These are phyloP conservation scores for Centrocercus urophasianus DNA, from an alignment of 2,113 vertebrate genomes.

Conservation along the genomic window DNA sequence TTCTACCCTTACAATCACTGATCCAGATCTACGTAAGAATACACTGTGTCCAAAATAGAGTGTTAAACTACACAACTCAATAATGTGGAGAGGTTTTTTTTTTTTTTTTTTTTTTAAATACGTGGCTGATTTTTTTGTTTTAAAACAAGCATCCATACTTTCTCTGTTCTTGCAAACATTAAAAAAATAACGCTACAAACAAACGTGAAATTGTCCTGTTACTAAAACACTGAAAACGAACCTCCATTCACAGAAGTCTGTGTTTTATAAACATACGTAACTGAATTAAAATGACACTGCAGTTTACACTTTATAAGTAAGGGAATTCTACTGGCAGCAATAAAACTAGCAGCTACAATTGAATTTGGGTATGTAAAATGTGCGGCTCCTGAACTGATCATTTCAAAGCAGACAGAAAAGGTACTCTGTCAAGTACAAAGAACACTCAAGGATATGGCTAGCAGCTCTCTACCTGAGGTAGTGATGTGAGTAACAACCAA, in stretches of 20 bases:
- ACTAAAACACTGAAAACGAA: neutral
- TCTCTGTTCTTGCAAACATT: neutral
- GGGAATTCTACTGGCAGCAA: neutral
- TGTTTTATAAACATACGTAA: neutral
- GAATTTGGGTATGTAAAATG: neutral
- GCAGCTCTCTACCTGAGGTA: neutral
- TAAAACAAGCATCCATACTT: neutral
- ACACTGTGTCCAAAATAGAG: fast-evolving
- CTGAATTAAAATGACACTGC: neutral
- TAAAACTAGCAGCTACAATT: neutral
- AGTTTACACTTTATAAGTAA: neutral
- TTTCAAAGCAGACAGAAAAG: neutral
- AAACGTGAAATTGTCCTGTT: neutral
- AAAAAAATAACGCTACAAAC: neutral
- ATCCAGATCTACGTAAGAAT: neutral
- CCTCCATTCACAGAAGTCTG: neutral
- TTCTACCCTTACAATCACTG: neutral
- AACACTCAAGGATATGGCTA: neutral
- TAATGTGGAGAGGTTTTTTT: neutral
- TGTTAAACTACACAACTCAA: neutral
- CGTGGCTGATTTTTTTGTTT: neutral
- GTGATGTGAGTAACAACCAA: fast-evolving
- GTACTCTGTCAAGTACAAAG: neutral
- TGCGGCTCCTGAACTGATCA: neutral
- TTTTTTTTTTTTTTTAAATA: neutral